These are phyloP conservation scores for Leptodactylus fallax DNA, from an alignment of 2,797 vertebrate species.

Conservation along the genomic window DNA sequence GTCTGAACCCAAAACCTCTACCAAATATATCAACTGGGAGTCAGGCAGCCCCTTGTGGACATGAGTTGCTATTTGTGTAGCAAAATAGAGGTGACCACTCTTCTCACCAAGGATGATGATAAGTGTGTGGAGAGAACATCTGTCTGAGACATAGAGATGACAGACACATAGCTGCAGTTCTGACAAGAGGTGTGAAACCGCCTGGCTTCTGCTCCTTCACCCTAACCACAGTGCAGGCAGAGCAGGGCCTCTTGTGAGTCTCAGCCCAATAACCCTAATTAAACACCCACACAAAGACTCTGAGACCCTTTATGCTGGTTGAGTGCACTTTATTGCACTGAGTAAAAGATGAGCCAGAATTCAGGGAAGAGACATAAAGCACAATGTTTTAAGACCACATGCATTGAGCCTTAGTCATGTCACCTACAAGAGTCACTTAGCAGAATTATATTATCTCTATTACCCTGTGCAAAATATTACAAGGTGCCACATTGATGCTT, in stretches of 20 bases:
- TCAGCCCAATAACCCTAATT: constrained; percentile 18
- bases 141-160: background rate
- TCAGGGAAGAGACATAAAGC: constrained; percentile 25
- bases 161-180: background rate
- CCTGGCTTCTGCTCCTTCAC: background rate
- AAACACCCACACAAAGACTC: constrained; percentile 2
- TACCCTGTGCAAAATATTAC: background rate
- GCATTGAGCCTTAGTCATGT: constrained; percentile 6
- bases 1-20: background rate
- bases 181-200: constrained; percentile 48
- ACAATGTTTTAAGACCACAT: background rate
- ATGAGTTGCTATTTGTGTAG: background rate
- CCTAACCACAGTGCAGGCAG: constrained; percentile 30
- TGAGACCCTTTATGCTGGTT: background rate
- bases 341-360: background rate
- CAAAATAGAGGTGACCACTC: background rate
- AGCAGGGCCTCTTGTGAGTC: background rate
- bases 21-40: background rate
- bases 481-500: background rate
- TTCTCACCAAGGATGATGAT: background rate
- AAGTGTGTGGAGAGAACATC: background rate
- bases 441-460: background rate
- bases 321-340: constrained; percentile 26
- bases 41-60: background rate
- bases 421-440: background rate